These are phyloP conservation scores for Gymnocheta viridis DNA, from an alignment of 2,888 invertebrate species.

Conservation along the genomic window DNA sequence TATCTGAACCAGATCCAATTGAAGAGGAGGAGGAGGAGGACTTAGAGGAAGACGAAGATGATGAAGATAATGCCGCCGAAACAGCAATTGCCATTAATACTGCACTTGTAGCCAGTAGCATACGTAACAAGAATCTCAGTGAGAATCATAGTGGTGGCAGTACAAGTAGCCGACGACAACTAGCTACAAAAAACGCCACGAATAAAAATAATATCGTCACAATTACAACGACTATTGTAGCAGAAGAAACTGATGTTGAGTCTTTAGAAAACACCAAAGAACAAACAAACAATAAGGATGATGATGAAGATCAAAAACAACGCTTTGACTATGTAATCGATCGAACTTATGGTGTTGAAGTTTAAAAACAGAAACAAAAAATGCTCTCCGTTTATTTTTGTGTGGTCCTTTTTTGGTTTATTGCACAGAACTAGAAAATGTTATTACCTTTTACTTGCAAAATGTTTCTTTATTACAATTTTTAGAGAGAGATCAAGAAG, in stretches of 20 bases:
- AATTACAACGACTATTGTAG: conserved; percentile 49
- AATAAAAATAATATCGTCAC: conserved; percentile 60
- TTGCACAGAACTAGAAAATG: conserved; percentile 53
- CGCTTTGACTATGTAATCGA: conserved; percentile 92
- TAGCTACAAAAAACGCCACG: conserved; percentile 70
- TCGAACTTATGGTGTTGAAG: conserved; percentile 92
- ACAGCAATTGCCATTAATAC: conserved; percentile 80
- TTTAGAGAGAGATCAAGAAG: conserved; percentile 66
- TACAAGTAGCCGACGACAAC: conserved; percentile 67
- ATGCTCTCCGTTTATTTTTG: neutral
- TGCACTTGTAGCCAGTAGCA: conserved; percentile 80
- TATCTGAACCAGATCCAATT: conserved; percentile 82
- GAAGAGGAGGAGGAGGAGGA: conserved; percentile 78
- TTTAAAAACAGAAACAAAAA: conserved; percentile 83
- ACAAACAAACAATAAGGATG: conserved; percentile 59
- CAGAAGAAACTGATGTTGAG: conserved; percentile 34
- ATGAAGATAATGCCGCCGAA: conserved; percentile 76
- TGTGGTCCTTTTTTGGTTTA: neutral
- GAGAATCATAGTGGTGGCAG: conserved; percentile 74
- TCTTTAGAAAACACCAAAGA: conserved; percentile 65
- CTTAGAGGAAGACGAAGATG: conserved; percentile 72
- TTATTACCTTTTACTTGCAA: conserved; percentile 43
- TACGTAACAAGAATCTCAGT: conserved; percentile 81
- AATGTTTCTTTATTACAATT: conserved; percentile 46
- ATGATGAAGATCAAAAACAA: conserved; percentile 78